Evolutionary conservation across 2,888 invertebrate species (phyloP).

Genomic region (Parnassius smintheus): DNA sequence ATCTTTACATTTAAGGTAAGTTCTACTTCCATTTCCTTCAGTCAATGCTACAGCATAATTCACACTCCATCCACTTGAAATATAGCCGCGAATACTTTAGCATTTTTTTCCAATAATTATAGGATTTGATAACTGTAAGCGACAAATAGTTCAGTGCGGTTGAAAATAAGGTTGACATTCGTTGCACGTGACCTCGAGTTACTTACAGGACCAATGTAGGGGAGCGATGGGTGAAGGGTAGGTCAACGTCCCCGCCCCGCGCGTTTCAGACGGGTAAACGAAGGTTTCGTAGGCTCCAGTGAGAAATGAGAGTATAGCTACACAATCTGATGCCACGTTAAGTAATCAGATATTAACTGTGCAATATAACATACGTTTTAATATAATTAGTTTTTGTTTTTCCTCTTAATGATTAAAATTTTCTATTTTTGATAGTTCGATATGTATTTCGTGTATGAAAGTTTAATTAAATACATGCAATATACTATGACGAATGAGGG

Average conservation of each 20-base stretch:
- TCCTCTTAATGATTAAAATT: no score
- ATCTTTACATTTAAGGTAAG: constrained; percentile 35
- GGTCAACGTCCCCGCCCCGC: constrained; percentile 60
- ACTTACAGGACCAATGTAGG: constrained; percentile 38
- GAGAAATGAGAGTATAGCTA: constrained; percentile 14
- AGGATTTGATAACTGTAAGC: constrained; percentile 40
- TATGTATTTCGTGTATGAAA: no score
- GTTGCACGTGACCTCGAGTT: constrained; percentile 33
- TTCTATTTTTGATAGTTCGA: no score
- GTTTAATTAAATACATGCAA: no score
- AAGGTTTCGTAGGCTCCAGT: constrained; percentile 28
- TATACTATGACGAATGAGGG: no score
- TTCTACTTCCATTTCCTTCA: constrained; percentile 30
- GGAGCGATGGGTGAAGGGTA: constrained; percentile 49
- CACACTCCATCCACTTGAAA: constrained; percentile 58
- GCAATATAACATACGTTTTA: no score
- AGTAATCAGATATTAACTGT: constrained; percentile 34
- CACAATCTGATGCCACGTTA: constrained; percentile 32
- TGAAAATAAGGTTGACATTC: constrained; percentile 62
- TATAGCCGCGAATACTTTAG: constrained; percentile 60
- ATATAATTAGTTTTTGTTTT: no score
- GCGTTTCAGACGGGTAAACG: constrained; percentile 36
- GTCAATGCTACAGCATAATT: constrained; percentile 48
- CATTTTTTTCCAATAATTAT: constrained; percentile 57
- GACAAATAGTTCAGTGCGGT: constrained; percentile 50